A percentile compares a stretch with the other conserved stretches of the same genome.
Conservation (phyloP, 2,113 vertebrate genomes). For the Nettapus auritus region DNA sequence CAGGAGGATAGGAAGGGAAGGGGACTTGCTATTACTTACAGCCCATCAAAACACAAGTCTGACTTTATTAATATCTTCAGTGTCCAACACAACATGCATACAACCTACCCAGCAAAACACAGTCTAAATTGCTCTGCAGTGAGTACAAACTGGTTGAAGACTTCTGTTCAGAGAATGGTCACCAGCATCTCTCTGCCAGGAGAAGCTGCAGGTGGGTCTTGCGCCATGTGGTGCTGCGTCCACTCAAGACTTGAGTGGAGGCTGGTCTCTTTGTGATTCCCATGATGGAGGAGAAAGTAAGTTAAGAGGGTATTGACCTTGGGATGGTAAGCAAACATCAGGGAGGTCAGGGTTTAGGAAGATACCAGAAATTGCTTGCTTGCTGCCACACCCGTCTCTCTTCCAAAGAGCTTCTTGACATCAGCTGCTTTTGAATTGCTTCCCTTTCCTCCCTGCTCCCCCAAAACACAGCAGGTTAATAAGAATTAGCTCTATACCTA, state of each 20-base stretch:
- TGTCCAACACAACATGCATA: not conserved
- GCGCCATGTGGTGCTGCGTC: not conserved
- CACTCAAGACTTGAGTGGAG: accelerated
- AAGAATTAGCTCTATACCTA: not conserved
- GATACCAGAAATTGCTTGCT: not conserved
- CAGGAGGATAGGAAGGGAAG: not conserved
- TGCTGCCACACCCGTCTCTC: not conserved
- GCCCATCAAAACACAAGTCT: not conserved
- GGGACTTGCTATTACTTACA: not conserved
- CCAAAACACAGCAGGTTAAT: not conserved
- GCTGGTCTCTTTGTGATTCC: not conserved
- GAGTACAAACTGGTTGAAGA: not conserved
- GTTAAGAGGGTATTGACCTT: not conserved
- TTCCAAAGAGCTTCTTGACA: not conserved
- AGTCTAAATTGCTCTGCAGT: not conserved
- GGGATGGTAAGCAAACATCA: not conserved
- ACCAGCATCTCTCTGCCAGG: not conserved
- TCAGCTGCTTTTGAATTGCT: not conserved
- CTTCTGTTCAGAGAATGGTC: not conserved
- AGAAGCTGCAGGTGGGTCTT: not conserved
- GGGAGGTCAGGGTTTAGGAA: not conserved
- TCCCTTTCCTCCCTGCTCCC: not conserved
- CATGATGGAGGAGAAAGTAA: accelerated
- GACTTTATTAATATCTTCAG: not conserved
- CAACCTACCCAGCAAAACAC: not conserved